Evolutionary conservation across 2,888 invertebrate genomes (phyloP), one percentile per base, ranked within the genome.

Genomic region (Biston betularia): DNA sequence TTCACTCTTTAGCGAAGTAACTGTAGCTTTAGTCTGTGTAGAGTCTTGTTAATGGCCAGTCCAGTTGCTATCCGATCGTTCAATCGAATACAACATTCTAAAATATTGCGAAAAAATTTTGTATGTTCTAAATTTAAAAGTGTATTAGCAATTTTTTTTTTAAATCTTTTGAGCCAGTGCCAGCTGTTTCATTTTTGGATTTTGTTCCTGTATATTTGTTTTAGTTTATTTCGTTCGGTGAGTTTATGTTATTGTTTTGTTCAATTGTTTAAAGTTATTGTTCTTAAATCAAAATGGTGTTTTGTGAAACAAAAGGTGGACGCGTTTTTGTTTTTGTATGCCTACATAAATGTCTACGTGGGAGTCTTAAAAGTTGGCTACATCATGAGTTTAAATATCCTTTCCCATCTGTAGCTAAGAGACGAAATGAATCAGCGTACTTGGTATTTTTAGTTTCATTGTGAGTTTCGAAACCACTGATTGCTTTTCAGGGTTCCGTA

Each of bases 31-130:
- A 78, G 38, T 38, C 6, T 8, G 38, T 38, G 38, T 38, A 38
- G 40, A 56, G 74, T 83, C 70, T 75, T 60, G 82, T 83, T 74
- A 87, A 86, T 83, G 78, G 75, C 77, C 77, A 83, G 78, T 76
- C 77, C 78, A 82, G 80, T 81, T 72, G 79, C 73, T 72, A 61
- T 68, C 69, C 63, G 77, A 66, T 53, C 73, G 74, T 71, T 70
- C 69, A 72, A 79, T 80, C 70, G 81, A 76, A 70, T 78, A 77
- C 71, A 59, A 64, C 58, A 62, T 67, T 68, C 73, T 49, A 45
- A 44, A 11, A 33, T 24, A 4, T 42, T 63, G 24, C 24, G 1
- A 24, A 24, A 24, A 24, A 24, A n/a, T n/a, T n/a, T 24, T 24
- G 24, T 9, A 38, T 38, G 24, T 38, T 38, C 7, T 45, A 44